These are phyloP conservation scores for Rhinella marina DNA, from an alignment of 2,797 vertebrate genomes.

Conservation along the genomic window DNA sequence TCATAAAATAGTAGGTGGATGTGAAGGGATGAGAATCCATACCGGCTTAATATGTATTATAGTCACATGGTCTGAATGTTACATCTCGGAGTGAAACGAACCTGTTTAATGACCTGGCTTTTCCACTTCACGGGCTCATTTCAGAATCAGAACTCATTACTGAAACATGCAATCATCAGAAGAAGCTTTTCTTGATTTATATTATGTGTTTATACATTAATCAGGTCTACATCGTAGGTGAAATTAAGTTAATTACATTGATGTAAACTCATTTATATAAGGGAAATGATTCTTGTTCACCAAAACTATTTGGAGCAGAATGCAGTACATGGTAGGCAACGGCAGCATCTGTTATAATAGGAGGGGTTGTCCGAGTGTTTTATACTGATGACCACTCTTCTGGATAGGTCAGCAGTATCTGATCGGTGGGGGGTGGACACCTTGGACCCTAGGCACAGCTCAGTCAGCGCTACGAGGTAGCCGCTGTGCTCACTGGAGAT, in stretches of 20 bases:
- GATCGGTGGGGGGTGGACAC: too few species aligned
- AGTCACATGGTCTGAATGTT: background rate
- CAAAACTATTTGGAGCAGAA: background rate
- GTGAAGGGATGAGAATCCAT: background rate
- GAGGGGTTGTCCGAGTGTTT: too few species aligned
- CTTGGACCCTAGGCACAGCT: too few species aligned
- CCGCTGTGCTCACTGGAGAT: background rate
- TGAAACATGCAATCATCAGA: background rate
- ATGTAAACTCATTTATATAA: slow-evolving; percentile 10
- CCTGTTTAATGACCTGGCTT: slow-evolving; percentile 2
- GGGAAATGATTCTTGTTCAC: background rate
- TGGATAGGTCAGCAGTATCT: too few species aligned
- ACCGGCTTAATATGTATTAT: background rate
- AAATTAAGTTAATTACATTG: slow-evolving; percentile 5
- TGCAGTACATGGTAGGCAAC: background rate
- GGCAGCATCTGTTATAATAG: background rate
- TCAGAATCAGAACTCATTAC: slow-evolving; percentile 8
- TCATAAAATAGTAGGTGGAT: background rate
- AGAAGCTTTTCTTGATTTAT: background rate
- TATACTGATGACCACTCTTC: too few species aligned
- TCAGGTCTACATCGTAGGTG: background rate
- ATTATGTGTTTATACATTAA: background rate
- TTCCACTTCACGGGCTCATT: slow-evolving; percentile 9
- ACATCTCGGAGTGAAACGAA: background rate
- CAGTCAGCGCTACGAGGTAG: too few species aligned